These are phyloP conservation scores for Cyphomyrmex costatus DNA, from an alignment of 1,140 invertebrate genomes.

Conservation along the genomic window DNA sequence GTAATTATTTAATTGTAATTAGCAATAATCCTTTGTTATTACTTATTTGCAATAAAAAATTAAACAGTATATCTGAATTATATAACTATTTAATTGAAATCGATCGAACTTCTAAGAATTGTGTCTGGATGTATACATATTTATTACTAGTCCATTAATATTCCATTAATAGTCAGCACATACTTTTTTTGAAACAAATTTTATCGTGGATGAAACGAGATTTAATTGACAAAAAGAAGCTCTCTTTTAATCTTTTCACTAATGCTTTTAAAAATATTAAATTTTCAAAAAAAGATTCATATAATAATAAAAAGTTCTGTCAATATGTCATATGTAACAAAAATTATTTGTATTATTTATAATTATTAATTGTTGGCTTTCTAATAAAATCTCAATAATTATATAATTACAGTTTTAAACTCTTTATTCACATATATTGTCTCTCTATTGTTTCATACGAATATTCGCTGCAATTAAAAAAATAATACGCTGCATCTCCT, in stretches of 20 bases:
- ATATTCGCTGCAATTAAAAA: constrained; percentile 35
- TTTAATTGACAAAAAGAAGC: background rate
- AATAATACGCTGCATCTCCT: background rate
- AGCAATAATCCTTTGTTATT: background rate
- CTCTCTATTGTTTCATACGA: background rate
- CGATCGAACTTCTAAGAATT: background rate
- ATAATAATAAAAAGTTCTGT: background rate
- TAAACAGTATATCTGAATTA: background rate
- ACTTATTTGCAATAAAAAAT: background rate
- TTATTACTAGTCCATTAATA: no score
- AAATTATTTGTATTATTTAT: constrained; percentile 5
- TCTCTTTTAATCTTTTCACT: background rate
- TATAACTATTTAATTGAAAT: background rate
- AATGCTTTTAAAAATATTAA: background rate
- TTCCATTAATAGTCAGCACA: background rate
- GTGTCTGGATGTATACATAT: background rate
- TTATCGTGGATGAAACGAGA: background rate
- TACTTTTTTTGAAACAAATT: background rate
- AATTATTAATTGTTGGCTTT: background rate
- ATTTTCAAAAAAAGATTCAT: background rate
- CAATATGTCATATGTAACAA: background rate
- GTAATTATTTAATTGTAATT: constrained; percentile 14
- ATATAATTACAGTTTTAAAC: constrained; percentile 7
- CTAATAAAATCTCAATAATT: constrained; percentile 42
- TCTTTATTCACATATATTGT: background rate